phyloP scores from a whole-genome alignment of 2,797 vertebrate species.

The Zalophus californianus region DNA sequence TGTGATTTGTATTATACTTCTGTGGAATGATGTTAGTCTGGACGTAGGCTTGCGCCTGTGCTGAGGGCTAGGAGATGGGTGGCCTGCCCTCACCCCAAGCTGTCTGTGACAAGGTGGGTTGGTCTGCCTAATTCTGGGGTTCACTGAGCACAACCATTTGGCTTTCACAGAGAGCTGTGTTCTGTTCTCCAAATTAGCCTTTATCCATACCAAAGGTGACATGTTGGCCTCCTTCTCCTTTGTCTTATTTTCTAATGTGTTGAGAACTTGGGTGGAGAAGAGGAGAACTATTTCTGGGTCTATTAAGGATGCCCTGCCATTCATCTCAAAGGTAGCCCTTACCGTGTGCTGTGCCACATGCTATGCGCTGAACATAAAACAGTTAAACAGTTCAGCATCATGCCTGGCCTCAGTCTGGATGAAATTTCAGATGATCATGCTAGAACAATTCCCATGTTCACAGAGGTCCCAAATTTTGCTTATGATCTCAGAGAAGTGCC shows the following conservation, averaged over 20 bases:
- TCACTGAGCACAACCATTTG: background rate
- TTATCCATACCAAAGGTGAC: background rate
- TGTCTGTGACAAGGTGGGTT: background rate
- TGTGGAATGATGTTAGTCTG: background rate
- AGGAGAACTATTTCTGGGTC: background rate
- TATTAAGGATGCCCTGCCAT: background rate
- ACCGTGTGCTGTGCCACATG: rapidly evolving
- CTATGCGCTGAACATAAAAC: background rate
- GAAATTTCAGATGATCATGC: background rate
- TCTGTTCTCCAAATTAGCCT: background rate
- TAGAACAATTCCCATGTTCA: background rate
- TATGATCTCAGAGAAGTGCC: background rate
- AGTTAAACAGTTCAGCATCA: background rate
- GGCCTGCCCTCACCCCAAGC: background rate
- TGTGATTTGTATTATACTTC: background rate
- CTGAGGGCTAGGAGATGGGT: background rate
- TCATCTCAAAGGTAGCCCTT: background rate
- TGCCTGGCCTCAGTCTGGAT: background rate
- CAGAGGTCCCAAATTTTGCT: background rate
- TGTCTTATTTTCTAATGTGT: background rate
- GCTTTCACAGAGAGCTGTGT: background rate
- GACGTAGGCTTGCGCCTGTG: background rate
- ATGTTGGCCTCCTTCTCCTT: background rate
- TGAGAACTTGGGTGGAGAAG: background rate
- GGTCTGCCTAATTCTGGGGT: background rate